These are phyloP conservation scores for Procavia capensis DNA, from an alignment of 2,113 vertebrate genomes.

Conservation along the genomic window DNA sequence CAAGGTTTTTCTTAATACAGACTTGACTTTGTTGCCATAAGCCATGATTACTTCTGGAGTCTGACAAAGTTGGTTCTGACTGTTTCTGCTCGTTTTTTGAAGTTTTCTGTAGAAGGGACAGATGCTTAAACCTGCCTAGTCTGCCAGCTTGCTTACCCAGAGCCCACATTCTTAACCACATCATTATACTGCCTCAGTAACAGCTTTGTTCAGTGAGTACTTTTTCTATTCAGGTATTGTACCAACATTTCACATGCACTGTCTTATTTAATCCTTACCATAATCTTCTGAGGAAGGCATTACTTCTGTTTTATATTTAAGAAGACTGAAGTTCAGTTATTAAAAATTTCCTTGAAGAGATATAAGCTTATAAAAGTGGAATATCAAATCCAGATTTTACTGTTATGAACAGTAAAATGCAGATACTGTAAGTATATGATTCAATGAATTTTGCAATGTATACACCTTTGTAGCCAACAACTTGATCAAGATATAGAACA, in stretches of 20 bases:
- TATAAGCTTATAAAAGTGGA: not conserved
- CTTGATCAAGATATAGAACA: not conserved
- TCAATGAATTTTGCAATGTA: not conserved
- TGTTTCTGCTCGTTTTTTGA: no score
- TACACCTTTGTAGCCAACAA: not conserved
- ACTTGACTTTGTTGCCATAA: no score
- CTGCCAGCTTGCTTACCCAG: no score
- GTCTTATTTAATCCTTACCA: not conserved
- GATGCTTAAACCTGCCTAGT: no score
- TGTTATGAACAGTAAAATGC: not conserved
- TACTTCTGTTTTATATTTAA: slow-evolving; percentile 28
- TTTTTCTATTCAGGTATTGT: not conserved
- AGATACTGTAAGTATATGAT: not conserved
- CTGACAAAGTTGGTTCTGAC: no score
- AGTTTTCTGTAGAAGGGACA: no score
- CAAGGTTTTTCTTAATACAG: no score
- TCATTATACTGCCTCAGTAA: not conserved
- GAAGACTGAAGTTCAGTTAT: not conserved
- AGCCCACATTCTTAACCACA: not conserved
- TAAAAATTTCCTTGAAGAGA: not conserved
- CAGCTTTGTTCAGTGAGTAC: not conserved
- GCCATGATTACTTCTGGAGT: no score
- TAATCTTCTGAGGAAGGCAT: not conserved
- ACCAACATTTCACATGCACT: not conserved
- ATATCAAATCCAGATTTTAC: not conserved